Evolutionary conservation across 2,888 invertebrate species (phyloP), one percentile per base, ranked within the genome.

Genomic region (Pachycephus smyrnensis): DNA sequence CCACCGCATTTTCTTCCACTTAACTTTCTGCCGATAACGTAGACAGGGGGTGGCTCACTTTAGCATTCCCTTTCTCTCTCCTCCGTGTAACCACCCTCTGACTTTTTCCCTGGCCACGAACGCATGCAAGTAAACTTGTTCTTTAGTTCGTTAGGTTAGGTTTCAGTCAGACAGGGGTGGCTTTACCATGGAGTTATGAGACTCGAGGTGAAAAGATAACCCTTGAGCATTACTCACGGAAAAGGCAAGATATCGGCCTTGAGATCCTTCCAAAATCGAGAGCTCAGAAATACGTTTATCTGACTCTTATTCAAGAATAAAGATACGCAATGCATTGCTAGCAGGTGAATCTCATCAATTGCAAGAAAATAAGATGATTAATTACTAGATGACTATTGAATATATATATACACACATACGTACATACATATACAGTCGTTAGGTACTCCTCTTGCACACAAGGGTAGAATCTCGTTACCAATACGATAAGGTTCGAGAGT

Each of bases 1-100:
- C 83, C 81, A 83, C 86, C 86, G 88, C 89, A 91, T 90, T 90
- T 90, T 90, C 90, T 90, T 90, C 89, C 89, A 89, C 91, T 90
- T 90, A 90, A 89, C 87, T 89, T 88, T 83, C 85, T 84, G 81
- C 83, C 88, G 89, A 89, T 89, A 89, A 89, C 87, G 84, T 80
- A 79, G 80, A 32, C 35, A 73, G 75, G 69, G 69, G 73, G 76
- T 73, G 78, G 69, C 40, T 40, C 40, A 40, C 40, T 40, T 40
- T 40, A 40, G 40, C 40, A 40, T 40, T 15, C 40, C 40, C 15
- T 15, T 40, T 15, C 15, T 15, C 15, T 40, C 15, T 15, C 40
- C 15, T 40, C 40, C 15, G 4, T 15, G 40, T 15, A 40, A 40
- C 40, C 40, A 40, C 40, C 40, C 40, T 40, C 40, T 15, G 40